A percentile compares a stretch with the other conserved stretches of the same genome.
Conservation (phyloP, 37 sponge, comb jelly and placozoan genomes). For the Ianthella basta region DNA sequence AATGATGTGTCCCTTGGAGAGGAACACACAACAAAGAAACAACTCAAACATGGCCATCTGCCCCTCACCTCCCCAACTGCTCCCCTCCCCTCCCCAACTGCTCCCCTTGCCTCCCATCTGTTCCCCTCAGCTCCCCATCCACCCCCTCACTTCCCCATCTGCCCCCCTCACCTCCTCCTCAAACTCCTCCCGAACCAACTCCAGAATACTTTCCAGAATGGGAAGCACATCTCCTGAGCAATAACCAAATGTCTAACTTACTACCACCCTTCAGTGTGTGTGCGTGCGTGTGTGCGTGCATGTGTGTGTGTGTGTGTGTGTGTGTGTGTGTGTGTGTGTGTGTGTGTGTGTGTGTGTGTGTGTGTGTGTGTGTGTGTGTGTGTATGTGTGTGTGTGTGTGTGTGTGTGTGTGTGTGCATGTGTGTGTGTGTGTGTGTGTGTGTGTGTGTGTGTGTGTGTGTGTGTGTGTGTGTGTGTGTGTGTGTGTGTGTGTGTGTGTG, state of each 20-base stretch:
- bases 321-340: background rate
- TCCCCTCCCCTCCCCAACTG: background rate
- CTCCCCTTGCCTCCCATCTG: background rate
- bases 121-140: too few relatives aligned
- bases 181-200: background rate
- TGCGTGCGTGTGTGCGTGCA: background rate
- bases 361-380: slow-evolving; percentile 23
- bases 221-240: background rate
- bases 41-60: background rate
- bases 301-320: background rate
- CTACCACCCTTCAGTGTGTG: background rate
- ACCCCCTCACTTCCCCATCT: too few relatives aligned
- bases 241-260: too few relatives aligned
- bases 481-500: slow-evolving; percentile 28
- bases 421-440: slow-evolving; percentile 32
- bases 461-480: slow-evolving; percentile 16
- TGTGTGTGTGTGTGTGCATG: slow-evolving; percentile 28
- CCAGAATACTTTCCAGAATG: slow-evolving; percentile 2
- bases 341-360: slow-evolving; percentile 23
- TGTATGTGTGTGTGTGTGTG: slow-evolving; percentile 16
- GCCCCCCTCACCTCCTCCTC: too few relatives aligned
- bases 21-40: slow-evolving; percentile 14
- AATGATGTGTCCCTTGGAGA: slow-evolving; percentile 37
- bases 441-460: slow-evolving; percentile 25
- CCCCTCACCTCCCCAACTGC: background rate